These are phyloP conservation scores for Bombylius major DNA, from an alignment of 2,888 invertebrate species.

Conservation along the genomic window DNA sequence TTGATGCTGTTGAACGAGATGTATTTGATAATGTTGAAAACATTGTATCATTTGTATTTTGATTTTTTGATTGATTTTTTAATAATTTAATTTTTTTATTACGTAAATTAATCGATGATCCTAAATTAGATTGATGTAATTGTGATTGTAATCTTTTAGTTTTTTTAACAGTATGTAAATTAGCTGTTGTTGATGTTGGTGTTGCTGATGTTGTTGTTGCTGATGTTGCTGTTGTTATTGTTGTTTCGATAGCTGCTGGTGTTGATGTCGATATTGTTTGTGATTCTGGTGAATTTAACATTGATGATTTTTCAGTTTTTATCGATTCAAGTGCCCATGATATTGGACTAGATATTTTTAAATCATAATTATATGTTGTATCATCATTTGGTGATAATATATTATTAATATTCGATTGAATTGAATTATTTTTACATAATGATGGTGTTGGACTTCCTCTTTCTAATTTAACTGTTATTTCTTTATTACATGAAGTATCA, in stretches of 20 bases:
- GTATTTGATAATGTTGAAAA: conserved; percentile 10
- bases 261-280: conserved; percentile 13
- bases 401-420: background rate
- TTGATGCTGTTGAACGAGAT: conserved; percentile 19
- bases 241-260: conserved; percentile 15
- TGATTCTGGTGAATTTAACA: background rate
- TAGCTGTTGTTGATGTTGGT: background rate
- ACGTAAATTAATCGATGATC: conserved; percentile 4
- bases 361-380: conserved; percentile 28
- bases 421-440: conserved; percentile 8
- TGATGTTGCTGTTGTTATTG: conserved; percentile 8
- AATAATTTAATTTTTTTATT: conserved; percentile 6
- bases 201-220: background rate
- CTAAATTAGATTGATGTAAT: background rate
- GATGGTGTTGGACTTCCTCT: conserved; percentile 12
- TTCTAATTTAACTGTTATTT: conserved; percentile 13
- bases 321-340: conserved; percentile 34
- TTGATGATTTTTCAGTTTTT: conserved; percentile 9
- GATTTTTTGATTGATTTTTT: conserved; percentile 3
- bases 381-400: conserved; percentile 1
- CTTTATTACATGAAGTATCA: no score
- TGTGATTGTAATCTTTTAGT: background rate
- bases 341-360: conserved; percentile 34
- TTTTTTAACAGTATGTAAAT: background rate
- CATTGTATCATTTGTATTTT: background rate